These are phyloP conservation scores for Diabrotica balteata DNA, from an alignment of 2,888 invertebrate genomes.

Conservation along the genomic window DNA sequence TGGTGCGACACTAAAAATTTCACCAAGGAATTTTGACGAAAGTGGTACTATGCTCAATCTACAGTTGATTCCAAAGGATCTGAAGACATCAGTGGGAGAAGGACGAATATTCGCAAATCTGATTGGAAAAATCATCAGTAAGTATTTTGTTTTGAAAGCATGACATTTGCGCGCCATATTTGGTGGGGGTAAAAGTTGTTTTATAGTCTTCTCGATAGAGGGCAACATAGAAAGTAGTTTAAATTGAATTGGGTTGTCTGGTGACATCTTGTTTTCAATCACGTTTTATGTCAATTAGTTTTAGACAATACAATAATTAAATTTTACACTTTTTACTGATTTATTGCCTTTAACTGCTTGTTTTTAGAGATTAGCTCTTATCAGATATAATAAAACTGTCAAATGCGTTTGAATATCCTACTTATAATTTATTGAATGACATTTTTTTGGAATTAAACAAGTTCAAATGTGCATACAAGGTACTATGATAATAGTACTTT, in stretches of 20 bases:
- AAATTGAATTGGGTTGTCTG: background rate
- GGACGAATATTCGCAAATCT: constrained; percentile 70
- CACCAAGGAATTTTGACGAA: constrained; percentile 76
- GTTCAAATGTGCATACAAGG: no score
- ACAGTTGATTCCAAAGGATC: constrained; percentile 69
- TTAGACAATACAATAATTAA: no score
- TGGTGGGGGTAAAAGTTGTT: background rate
- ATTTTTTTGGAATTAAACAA: no score
- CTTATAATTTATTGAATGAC: no score
- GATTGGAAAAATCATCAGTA: constrained; percentile 69
- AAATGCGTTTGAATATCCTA: no score
- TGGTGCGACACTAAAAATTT: constrained; percentile 75
- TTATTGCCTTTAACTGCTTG: no score
- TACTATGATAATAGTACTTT: no score
- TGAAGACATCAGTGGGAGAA: constrained; percentile 42
- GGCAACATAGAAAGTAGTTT: background rate
- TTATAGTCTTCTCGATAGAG: background rate
- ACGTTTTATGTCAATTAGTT: no score
- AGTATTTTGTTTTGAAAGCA: constrained; percentile 52
- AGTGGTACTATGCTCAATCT: constrained; percentile 78
- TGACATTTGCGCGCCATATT: background rate
- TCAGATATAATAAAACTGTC: no score
- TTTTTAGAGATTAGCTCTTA: no score
- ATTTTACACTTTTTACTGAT: no score
- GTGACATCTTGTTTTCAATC: background rate